Percentiles rank a stretch among this genome's conserved stretches.
These are phyloP conservation scores for Tychaedon coryphoeus DNA, from an alignment of 2,113 vertebrate genomes.

Conservation along the genomic window DNA sequence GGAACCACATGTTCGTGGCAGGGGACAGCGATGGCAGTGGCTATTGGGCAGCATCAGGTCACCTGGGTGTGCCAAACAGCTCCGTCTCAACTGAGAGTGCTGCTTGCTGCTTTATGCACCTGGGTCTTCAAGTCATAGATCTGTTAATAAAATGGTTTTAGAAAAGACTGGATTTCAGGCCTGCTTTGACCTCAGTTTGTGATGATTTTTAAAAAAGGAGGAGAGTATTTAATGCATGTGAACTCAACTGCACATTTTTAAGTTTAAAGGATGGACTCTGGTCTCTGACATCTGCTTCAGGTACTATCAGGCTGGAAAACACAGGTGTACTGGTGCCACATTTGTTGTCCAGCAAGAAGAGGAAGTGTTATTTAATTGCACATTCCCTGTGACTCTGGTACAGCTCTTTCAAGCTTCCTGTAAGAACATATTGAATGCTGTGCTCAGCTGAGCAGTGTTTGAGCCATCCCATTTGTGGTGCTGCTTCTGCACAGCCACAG, in stretches of 20 bases:
- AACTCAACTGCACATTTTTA: background rate
- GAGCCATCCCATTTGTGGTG: background rate
- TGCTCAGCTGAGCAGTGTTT: background rate
- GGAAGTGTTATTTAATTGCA: background rate
- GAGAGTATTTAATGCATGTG: background rate
- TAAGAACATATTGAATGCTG: background rate
- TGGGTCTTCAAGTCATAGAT: background rate
- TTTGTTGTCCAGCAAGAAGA: background rate
- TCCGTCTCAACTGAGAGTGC: background rate
- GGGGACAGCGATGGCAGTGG: background rate
- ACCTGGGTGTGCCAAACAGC: background rate
- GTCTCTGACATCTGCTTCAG: background rate
- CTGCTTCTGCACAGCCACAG: background rate
- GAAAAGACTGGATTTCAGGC: background rate
- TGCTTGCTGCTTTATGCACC: background rate
- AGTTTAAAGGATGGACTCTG: background rate
- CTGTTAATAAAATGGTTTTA: background rate
- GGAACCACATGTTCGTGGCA: background rate
- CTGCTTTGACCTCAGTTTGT: background rate
- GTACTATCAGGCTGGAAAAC: background rate
- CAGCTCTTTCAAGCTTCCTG: background rate
- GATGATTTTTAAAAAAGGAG: background rate
- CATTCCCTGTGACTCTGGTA: rapidly evolving
- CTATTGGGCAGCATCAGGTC: rapidly evolving
- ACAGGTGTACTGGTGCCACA: rapidly evolving